A percentile compares a stretch with the other conserved stretches of the same genome.
phyloP scores from a whole-genome alignment of 2,888 invertebrate species.

The Acholoe squamosa region DNA sequence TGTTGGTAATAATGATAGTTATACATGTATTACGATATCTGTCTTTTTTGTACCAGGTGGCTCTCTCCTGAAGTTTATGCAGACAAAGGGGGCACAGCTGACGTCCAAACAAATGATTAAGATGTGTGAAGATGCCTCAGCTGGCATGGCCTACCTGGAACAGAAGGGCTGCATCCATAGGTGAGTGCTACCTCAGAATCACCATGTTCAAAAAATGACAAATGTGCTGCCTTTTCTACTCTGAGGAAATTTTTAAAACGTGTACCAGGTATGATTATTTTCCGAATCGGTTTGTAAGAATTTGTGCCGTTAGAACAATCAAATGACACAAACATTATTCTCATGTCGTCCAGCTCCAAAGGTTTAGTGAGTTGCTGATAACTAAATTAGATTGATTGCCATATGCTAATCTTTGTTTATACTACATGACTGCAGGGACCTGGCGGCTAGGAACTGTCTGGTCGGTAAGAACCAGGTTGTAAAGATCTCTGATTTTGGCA shows the following conservation, averaged over 20 bases:
- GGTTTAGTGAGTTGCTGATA: neutral
- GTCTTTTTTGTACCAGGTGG: conserved; percentile 87
- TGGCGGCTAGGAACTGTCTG: conserved; percentile 96
- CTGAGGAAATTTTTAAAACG: too few species aligned
- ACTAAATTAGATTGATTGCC: neutral
- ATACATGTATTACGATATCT: neutral
- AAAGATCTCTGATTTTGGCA: conserved; percentile 98
- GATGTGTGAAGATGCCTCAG: conserved; percentile 97
- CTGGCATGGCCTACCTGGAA: conserved; percentile 97
- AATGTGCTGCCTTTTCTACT: neutral
- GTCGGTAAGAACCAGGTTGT: conserved; percentile 91
- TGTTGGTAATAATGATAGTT: too few species aligned
- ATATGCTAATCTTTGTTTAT: neutral
- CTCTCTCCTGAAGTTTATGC: conserved; percentile 93
- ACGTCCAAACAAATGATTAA: conserved; percentile 83
- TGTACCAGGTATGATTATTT: too few species aligned
- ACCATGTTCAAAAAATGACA: too few species aligned
- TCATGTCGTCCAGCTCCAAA: neutral
- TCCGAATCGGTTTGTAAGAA: neutral
- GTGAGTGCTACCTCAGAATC: conserved; percentile 71
- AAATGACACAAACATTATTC: neutral
- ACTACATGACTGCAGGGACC: conserved; percentile 86
- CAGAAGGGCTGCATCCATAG: conserved; percentile 96
- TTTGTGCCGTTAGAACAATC: neutral
- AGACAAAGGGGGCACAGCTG: conserved; percentile 87